Conservation (phyloP, 2,888 invertebrate genomes). For the Xestia ashworthii region DNA sequence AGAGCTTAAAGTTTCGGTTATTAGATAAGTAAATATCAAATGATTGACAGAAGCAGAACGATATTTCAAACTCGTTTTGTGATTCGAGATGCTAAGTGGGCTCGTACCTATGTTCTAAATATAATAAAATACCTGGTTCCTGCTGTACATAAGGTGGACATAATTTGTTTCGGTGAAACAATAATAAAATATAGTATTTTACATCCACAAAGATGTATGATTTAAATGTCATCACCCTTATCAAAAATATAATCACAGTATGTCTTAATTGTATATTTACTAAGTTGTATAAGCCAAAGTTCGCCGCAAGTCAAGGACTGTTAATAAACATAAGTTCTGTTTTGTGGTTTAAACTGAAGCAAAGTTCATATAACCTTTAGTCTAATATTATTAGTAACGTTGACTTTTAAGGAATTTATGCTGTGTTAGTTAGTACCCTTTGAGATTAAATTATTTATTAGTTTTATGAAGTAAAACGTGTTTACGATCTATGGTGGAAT, state of each 20-base stretch:
- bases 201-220: too few relatives aligned
- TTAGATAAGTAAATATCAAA: too few relatives aligned
- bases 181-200: not conserved
- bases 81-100: too few relatives aligned
- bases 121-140: not conserved
- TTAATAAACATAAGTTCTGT: conserved; percentile 20
- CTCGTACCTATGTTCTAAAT: too few relatives aligned
- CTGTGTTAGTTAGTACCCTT: conserved; percentile 6
- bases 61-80: not conserved
- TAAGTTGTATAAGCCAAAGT: not conserved
- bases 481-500: not conserved
- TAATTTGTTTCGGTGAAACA: not conserved
- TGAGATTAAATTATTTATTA: not conserved
- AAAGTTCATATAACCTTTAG: conserved; percentile 25
- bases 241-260: too few relatives aligned
- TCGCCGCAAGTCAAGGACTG: conserved; percentile 5
- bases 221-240: too few relatives aligned
- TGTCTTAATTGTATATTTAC: too few relatives aligned
- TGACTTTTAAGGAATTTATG: not conserved
- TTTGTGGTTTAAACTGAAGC: conserved; percentile 19
- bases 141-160: not conserved
- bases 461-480: not conserved
- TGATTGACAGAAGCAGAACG: too few relatives aligned
- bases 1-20: too few relatives aligned
- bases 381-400: not conserved